Evolutionary conservation across 1,140 invertebrate species (phyloP).

Genomic region (Euborellia annulipes): DNA sequence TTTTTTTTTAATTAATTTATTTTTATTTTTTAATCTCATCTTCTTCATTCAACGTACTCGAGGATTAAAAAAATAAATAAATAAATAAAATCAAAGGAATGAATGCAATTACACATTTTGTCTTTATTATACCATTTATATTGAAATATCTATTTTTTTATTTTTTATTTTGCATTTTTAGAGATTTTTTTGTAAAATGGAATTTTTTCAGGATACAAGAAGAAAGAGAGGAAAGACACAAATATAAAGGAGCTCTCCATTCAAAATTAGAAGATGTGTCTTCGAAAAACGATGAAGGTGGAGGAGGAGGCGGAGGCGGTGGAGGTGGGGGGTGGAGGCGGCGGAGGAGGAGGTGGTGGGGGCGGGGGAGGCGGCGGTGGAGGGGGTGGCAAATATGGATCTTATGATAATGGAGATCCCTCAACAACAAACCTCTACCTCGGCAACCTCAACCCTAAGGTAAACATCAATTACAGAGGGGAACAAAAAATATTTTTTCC

Average conservation of each 20-base stretch:
- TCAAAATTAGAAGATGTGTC: slow-evolving; percentile 24
- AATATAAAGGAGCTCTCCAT: slow-evolving; percentile 55
- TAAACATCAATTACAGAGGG: slow-evolving; percentile 30
- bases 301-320: too few species aligned
- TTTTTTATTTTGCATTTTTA: slow-evolving; percentile 5
- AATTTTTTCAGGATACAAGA: slow-evolving; percentile 78
- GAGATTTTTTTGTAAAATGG: slow-evolving; percentile 6
- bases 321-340: slow-evolving; percentile 11
- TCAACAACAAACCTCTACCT: slow-evolving; percentile 97
- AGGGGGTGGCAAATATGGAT: slow-evolving; percentile 33
- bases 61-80: too few species aligned
- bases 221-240: slow-evolving; percentile 91
- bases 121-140: slow-evolving; percentile 23
- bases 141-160: not conserved
- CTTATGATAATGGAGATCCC: slow-evolving; percentile 87
- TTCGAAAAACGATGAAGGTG: slow-evolving; percentile 24
- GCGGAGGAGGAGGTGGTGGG: not conserved
- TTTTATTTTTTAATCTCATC: too few species aligned
- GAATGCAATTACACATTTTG: too few species aligned
- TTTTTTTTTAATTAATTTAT: slow-evolving; percentile 5
- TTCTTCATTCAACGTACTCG: too few species aligned
- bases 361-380: not conserved
- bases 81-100: too few species aligned
- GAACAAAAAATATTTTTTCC: too few species aligned
- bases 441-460: slow-evolving; percentile 92